Evolutionary conservation across 2,888 invertebrate genomes (phyloP).

Genomic region (Ganaspis brasiliensis): DNA sequence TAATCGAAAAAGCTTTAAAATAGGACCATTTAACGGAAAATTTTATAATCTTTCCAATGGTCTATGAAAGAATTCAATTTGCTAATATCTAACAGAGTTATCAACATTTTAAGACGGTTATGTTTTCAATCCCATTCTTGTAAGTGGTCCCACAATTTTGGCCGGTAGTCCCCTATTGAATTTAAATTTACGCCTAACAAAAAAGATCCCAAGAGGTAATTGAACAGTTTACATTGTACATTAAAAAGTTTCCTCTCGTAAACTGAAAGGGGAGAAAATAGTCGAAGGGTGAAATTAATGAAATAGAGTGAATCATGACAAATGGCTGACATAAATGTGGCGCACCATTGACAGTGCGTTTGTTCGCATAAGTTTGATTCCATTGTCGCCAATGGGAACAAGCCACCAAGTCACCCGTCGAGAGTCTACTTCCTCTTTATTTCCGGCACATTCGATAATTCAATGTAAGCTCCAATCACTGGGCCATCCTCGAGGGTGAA

Average conservation of each 20-base stretch:
- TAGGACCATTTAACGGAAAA: too few relatives aligned
- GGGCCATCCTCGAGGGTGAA: slow-evolving; percentile 51
- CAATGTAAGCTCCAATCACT: slow-evolving; percentile 54
- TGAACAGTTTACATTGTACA: too few relatives aligned
- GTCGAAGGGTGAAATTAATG: not conserved
- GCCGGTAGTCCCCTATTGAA: too few relatives aligned
- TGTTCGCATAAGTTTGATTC: slow-evolving; percentile 15
- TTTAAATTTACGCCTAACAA: too few relatives aligned
- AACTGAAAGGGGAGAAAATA: slow-evolving; percentile 15
- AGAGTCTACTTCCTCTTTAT: slow-evolving; percentile 33
- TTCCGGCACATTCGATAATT: slow-evolving; percentile 53
- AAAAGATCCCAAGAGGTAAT: too few relatives aligned
- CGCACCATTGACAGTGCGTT: slow-evolving; percentile 15
- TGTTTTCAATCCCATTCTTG: too few relatives aligned
- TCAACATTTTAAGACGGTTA: too few relatives aligned
- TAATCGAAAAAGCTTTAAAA: too few relatives aligned
- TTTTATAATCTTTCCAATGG: too few relatives aligned
- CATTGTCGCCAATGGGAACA: slow-evolving; percentile 36
- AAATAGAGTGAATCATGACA: slow-evolving; percentile 26
- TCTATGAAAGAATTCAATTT: too few relatives aligned
- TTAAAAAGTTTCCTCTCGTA: not conserved
- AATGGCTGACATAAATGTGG: slow-evolving; percentile 10
- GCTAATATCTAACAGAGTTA: too few relatives aligned
- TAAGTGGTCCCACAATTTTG: too few relatives aligned
- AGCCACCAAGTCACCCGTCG: slow-evolving; percentile 33